Base-by-base conservation (phyloP, 2,113 vertebrate genomes). In the Phylloscopus trochilus region DNA sequence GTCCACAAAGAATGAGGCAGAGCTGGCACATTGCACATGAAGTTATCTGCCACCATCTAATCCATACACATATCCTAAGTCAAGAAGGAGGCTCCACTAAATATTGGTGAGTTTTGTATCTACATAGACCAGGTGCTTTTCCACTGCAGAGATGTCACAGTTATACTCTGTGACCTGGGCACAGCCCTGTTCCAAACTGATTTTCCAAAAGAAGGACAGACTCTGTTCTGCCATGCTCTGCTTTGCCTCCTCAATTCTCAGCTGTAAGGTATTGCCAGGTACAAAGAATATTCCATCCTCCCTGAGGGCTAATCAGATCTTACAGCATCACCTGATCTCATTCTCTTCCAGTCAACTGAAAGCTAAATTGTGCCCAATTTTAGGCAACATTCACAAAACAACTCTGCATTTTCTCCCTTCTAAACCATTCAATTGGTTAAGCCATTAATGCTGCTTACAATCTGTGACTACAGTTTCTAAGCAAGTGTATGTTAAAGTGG, bases 131-230 rank as follows among this genome's bases (percentile, higher is more conserved):
- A 74, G 26, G 16, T 87, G 39, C 21, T 92, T 84, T 78, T 63
- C 81, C 78, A 24, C 43, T 59, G 43, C 51, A 81, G 52, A 78
- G 41, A 47, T 15, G 5, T 13, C 46, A 46, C 22, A 28, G 13
- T 35, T 35, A 35, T 20, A 47, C 8, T 30, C 24, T 13, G 44
- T 37, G 44, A 51, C 41, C 30, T 31, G 23, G 24, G 15, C 17
- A 74, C 20, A 47, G 15, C 12, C 8, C 7, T 47, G 11, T 23
- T 52, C 56, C n/a, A 70, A 27, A 52, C 23, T 79, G 13, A 16
- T 51, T 3, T n/a, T n/a, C n/a, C n/a, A n/a, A n/a, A 18, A 64
- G 21, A 23, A 12, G 4, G 39, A 33, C 2, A 1, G 19, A 33
- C 16, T 56, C 22, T 28, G 22, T 69, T 79, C 86, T 77, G 37